Percentiles rank a stretch among this genome's conserved stretches.
Conservation (phyloP, 2,888 invertebrate species). For the Spialia ferax region DNA sequence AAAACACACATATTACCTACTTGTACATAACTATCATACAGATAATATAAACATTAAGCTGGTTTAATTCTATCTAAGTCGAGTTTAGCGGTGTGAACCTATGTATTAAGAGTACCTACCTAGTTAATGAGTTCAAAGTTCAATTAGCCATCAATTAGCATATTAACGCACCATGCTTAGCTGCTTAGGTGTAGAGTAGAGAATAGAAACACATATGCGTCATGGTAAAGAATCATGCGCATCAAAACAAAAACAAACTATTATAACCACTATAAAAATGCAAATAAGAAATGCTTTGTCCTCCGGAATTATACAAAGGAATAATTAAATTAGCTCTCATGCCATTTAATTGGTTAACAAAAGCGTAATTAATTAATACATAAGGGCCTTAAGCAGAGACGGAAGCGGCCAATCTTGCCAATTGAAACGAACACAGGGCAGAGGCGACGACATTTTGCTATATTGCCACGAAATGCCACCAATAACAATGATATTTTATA, state of each 20-base stretch:
- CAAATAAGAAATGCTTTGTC: background rate
- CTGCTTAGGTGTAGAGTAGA: no score
- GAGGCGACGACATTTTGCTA: slow-evolving; percentile 36
- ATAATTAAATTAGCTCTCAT: background rate
- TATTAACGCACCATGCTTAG: background rate
- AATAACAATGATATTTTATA: no score
- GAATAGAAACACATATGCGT: background rate
- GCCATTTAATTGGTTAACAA: slow-evolving; percentile 3
- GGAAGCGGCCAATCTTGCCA: slow-evolving; percentile 43
- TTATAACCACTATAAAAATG: background rate
- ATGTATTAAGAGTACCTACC: no score
- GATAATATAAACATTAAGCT: no score
- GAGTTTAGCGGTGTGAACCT: no score
- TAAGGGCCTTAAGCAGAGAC: slow-evolving; percentile 12
- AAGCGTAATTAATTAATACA: slow-evolving; percentile 3
- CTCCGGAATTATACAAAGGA: background rate
- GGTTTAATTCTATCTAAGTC: no score
- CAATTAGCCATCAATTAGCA: no score
- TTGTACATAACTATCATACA: no score
- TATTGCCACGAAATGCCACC: no score
- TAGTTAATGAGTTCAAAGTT: no score
- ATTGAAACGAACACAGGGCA: slow-evolving; percentile 22
- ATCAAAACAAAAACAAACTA: background rate
- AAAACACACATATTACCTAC: no score
- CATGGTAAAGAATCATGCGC: background rate